Evolutionary conservation across 2,113 vertebrate species (phyloP), one percentile per base, ranked within the genome.

Genomic region (Egretta garzetta): DNA sequence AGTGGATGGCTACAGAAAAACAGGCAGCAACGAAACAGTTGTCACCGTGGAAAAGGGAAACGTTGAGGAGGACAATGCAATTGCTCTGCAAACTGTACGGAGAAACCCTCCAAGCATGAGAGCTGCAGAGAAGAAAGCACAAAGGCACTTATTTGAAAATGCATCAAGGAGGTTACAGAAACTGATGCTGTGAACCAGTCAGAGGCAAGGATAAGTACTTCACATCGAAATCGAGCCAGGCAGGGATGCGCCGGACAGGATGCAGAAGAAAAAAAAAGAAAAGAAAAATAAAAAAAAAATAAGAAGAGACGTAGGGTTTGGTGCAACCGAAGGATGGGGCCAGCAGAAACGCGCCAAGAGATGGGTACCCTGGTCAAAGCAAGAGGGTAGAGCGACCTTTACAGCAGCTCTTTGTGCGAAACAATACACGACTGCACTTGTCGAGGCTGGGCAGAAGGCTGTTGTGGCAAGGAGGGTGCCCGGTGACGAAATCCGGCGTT

Each of bases 211-310:
- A 19, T 8, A 12, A 28, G 49, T 41, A 20, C 45, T 37, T 70
- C 22, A 7, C 2, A 0, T 1, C 30, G 70, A 45, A 60, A 33
- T 15, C 0, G 4, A 45, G 66, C 4, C 18, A 6, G 47, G 50
- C 26, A 47, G 50, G 32, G 26, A 11, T 0, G 4, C 6, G 43
- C 39, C 33, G 17, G 52, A 41, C 50, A n/a, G 27, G 30, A 32
- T 47, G 45, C 14, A 24, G 50, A 21, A 39, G 41, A 15, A 43
- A 43, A 43, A 41, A 43, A 43, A 43, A 43, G 14, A 15, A 43
- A 43, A 15, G 41, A 15, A 43, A 43, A 15, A 41, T 41, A 41
- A 43, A 43, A 43, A 43, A 15, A 15, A 43, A 15, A 43, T 15
- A 43, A 43, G 39, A 37, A 43, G 26, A 52, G 30, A 35, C 2